Conservation (phyloP, 1,140 invertebrate species). For the Formica exsecta region DNA sequence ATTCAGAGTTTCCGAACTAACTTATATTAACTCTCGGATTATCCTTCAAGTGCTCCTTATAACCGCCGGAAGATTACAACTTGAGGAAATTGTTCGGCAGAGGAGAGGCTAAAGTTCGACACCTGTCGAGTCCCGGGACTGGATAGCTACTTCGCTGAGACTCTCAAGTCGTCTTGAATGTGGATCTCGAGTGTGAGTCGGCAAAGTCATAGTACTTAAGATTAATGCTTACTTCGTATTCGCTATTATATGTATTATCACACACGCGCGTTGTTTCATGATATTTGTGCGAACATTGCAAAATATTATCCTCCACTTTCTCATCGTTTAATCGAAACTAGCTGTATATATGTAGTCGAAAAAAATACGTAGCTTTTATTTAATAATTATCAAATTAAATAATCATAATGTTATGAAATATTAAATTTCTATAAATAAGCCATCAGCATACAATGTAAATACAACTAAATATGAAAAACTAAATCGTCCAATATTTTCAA, state of each 20-base stretch:
- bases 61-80: conserved; percentile 61
- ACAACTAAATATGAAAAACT: not conserved
- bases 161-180: conserved; percentile 34
- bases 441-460: not conserved
- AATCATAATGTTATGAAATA: not conserved
- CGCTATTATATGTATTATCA: not conserved
- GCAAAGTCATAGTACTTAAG: conserved; percentile 26
- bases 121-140: conserved; percentile 57
- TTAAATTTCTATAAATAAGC: not conserved
- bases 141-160: conserved; percentile 39
- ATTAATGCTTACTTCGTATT: conserved; percentile 28
- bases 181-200: conserved; percentile 47
- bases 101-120: conserved; percentile 58
- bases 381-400: not conserved
- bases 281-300: not conserved
- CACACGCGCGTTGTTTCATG: not conserved
- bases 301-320: not conserved
- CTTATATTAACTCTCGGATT: conserved; percentile 63
- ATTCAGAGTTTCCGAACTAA: conserved; percentile 56
- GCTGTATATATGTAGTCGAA: no score
- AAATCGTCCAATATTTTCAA: not conserved
- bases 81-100: conserved; percentile 60
- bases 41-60: conserved; percentile 54
- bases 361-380: not conserved
- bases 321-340: not conserved